phyloP scores from a whole-genome alignment of 2,888 invertebrate genomes.

The Horisme vitalbata region DNA sequence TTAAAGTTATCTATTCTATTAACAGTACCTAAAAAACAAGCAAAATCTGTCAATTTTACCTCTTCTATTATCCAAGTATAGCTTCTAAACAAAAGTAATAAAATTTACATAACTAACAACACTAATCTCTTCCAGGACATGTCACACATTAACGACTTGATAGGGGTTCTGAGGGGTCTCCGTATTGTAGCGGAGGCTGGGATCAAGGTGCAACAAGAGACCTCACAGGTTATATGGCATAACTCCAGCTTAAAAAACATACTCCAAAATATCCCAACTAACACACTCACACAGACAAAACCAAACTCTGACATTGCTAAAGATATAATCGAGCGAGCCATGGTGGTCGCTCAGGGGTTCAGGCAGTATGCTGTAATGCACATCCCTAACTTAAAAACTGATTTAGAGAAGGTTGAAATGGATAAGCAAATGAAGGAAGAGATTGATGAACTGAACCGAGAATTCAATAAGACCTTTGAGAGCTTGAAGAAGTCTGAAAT shows the following conservation, averaged over 20 bases:
- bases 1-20: too few species aligned
- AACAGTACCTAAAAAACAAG: too few species aligned
- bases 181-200: conserved; percentile 87
- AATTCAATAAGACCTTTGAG: conserved; percentile 73
- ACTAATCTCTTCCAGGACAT: too few species aligned
- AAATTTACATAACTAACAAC: too few species aligned
- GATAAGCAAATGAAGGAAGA: conserved; percentile 61
- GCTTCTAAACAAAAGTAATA: too few species aligned
- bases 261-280: conserved; percentile 59
- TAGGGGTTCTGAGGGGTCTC: conserved; percentile 86
- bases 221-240: conserved; percentile 84
- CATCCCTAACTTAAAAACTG: conserved; percentile 54
- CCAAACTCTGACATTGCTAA: conserved; percentile 52
- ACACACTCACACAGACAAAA: conserved; percentile 52
- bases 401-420: conserved; percentile 49
- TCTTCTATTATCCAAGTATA: too few species aligned
- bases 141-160: conserved; percentile 85
- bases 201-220: conserved; percentile 85
- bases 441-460: conserved; percentile 70
- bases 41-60: too few species aligned
- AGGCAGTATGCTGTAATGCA: conserved; percentile 80
- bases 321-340: conserved; percentile 83
- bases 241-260: conserved; percentile 86
- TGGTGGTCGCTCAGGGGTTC: conserved; percentile 88
- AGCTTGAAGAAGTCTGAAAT: conserved; percentile 52